These are phyloP conservation scores for Mormyrus iriodes DNA, from an alignment of 2,113 vertebrate species.

Conservation along the genomic window DNA sequence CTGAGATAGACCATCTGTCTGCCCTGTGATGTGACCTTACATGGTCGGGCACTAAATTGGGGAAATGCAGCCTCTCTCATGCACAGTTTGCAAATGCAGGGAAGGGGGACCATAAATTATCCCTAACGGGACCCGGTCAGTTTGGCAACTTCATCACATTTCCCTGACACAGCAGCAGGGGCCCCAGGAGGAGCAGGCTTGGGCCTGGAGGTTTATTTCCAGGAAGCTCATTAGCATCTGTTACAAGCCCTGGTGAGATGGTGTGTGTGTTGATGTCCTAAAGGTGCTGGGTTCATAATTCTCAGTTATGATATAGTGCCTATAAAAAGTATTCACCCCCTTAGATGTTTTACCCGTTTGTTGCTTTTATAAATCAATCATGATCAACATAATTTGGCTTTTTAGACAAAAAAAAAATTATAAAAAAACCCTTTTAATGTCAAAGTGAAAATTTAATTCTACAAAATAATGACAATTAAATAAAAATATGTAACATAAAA, in stretches of 20 bases:
- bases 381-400: no score
- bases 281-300: not conserved
- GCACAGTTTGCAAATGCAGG: conserved; percentile 34
- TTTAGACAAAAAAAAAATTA: no score
- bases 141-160: conserved; percentile 52
- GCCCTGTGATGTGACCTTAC: conserved; percentile 38
- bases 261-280: not conserved
- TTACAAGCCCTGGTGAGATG: not conserved
- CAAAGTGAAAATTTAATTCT: no score
- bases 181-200: not conserved
- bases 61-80: conserved; percentile 44
- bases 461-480: no score
- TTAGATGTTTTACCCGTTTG: no score
- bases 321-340: no score
- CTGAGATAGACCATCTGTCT: conserved; percentile 32
- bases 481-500: no score
- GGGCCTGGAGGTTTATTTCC: conserved; percentile 1
- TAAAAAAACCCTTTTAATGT: no score
- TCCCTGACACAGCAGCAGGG: conserved; percentile 48
- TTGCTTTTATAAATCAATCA: no score
- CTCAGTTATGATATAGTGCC: not conserved
- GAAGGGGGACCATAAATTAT: conserved; percentile 50
- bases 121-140: conserved; percentile 35
- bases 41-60: conserved; percentile 60
- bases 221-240: not conserved